Evolutionary conservation across 2,113 vertebrate genomes (phyloP).

Genomic region (Sceloporus tristichus): DNA sequence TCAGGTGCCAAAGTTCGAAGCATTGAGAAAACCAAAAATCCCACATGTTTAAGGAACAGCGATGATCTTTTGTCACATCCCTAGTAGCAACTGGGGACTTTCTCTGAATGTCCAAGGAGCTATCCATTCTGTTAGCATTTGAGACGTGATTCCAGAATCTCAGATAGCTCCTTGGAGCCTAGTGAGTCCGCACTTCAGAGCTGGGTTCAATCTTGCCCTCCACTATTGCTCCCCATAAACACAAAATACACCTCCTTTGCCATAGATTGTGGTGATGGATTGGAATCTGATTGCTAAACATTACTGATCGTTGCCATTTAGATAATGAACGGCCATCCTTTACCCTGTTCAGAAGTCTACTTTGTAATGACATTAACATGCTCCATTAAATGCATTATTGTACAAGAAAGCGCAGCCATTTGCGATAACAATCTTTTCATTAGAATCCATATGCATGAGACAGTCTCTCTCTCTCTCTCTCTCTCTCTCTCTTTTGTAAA

Average conservation of each 20-base stretch:
- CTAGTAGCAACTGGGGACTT: too few species aligned
- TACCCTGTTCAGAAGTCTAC: conserved; percentile 5
- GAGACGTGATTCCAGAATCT: too few species aligned
- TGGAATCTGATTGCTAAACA: neutral
- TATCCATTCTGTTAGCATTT: too few species aligned
- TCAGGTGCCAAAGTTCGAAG: too few species aligned
- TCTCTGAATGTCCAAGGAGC: too few species aligned
- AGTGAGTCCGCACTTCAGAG: too few species aligned
- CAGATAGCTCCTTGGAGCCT: too few species aligned
- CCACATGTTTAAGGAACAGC: too few species aligned
- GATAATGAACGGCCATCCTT: neutral
- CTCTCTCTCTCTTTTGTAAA: neutral
- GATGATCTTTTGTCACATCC: too few species aligned
- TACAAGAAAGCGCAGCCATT: conserved; percentile 12
- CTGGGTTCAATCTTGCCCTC: neutral
- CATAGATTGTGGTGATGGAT: neutral
- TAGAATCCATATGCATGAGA: conserved; percentile 18
- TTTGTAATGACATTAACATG: neutral
- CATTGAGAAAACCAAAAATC: too few species aligned
- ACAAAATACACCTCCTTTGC: neutral
- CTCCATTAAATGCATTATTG: neutral
- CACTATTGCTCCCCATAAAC: neutral
- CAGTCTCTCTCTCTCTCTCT: neutral
- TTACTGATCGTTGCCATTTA: neutral
- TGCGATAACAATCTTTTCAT: conserved; percentile 35